Conservation (phyloP, 2,888 invertebrate species). For the Dinocampus coccinellae region DNA sequence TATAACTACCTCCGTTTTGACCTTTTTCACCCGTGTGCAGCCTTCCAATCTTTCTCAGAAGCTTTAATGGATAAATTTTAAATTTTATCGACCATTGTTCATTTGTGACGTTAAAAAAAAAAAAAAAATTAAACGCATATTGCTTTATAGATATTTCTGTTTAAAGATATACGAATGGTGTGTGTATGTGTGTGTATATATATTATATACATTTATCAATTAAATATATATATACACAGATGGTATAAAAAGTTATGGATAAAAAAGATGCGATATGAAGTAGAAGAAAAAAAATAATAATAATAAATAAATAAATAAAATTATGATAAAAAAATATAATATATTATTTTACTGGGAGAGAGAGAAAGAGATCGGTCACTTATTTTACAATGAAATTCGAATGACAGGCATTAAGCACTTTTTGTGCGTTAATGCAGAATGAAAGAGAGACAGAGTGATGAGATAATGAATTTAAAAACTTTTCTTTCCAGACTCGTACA, state of each 20-base stretch:
- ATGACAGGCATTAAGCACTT: slow-evolving; percentile 14
- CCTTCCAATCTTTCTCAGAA: slow-evolving; percentile 1
- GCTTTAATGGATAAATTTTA: slow-evolving; percentile 1
- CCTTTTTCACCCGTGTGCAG: background rate
- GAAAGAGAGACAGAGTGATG: too few species aligned
- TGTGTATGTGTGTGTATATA: background rate
- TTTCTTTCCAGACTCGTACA: slow-evolving; percentile 47
- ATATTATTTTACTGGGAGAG: background rate
- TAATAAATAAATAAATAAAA: background rate
- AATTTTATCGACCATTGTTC: background rate
- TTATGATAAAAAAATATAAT: background rate
- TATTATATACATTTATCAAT: too few species aligned
- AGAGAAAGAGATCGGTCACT: slow-evolving; percentile 20
- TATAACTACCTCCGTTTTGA: background rate
- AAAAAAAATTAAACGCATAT: background rate
- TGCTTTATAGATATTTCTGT: background rate
- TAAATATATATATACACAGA: too few species aligned
- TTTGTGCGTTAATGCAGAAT: background rate
- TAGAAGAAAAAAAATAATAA: background rate
- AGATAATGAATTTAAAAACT: slow-evolving; percentile 21
- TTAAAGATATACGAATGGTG: background rate
- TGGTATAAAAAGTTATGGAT: too few species aligned
- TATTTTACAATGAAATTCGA: slow-evolving; percentile 16
- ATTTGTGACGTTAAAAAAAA: background rate
- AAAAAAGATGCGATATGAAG: background rate